Evolutionary conservation across 2,113 vertebrate species (phyloP), one percentile per base, ranked within the genome.

Genomic region (Falcunculus frontatus): DNA sequence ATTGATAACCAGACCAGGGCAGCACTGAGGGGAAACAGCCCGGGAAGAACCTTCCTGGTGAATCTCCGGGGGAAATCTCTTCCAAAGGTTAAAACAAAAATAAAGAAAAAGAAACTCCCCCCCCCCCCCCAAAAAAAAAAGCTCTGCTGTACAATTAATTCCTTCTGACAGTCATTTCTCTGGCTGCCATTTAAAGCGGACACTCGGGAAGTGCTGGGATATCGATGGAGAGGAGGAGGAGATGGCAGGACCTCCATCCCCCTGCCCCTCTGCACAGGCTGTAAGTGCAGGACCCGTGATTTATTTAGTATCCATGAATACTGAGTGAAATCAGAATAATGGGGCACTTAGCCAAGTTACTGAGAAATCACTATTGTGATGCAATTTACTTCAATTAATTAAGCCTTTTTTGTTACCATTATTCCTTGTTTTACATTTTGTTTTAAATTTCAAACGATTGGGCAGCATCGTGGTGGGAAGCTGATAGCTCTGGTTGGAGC

Each of bases 291-390:
- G 86, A 72, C 59, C 85, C 0, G 85, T 96, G 96, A 96, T 97
- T 97, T 97, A 96, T 96, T 96, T 75, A 53, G 88, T 93, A 89
- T 92, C 96, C 96, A 94, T 92, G 95, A 96, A 96, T 95, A 70
- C 95, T 72, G 93, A 97, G 92, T 72, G 93, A 96, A 95, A 96
- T 94, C 96, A 92, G 96, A 97, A 95, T 96, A 96, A 97, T 96
- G 96, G 96, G 96, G 96, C 96, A 97, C 96, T 97, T 96, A 97
- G 95, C 93, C 37, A 42, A 59, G 93, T 96, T 96, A 95, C 95
- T 97, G 95, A 96, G 96, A 96, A 96, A 96, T 97, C 95, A 30
- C 96, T 96, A 96, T 97, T 96, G 96, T 97, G 96, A 96, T 96
- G 96, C 96, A 93, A 95, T 97, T 97, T 96, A 49, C 96, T 81